Conservation (phyloP, 2,113 vertebrate genomes). For the Heterocephalus glaber region DNA sequence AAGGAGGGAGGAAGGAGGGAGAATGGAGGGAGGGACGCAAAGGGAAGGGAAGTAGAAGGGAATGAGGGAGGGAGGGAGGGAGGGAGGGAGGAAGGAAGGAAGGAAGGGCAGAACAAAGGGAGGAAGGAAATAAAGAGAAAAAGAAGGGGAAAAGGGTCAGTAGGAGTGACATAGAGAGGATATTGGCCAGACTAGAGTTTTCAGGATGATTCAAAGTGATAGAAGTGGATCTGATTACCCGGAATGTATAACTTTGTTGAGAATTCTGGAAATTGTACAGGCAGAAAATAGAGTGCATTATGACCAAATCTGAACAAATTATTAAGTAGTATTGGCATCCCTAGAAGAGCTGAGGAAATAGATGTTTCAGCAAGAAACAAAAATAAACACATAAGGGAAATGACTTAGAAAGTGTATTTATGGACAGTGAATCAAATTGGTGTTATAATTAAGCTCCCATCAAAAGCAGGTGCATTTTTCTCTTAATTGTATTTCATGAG, state of each 20-base stretch:
- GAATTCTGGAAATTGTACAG: conserved; percentile 49
- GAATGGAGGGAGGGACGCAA: neutral
- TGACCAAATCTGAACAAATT: conserved; percentile 30
- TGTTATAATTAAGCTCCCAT: conserved; percentile 50
- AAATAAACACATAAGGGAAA: conserved; percentile 46
- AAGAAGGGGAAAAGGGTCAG: neutral
- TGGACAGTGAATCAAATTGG: neutral
- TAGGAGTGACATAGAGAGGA: neutral
- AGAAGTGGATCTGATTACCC: neutral
- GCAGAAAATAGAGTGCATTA: neutral
- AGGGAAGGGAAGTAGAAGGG: neutral
- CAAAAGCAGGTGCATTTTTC: conserved; percentile 36
- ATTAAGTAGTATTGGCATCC: conserved; percentile 17
- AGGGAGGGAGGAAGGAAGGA: too few relatives aligned
- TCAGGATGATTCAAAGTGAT: neutral
- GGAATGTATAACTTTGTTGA: neutral
- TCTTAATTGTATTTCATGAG: conserved; percentile 28
- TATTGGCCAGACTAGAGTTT: neutral
- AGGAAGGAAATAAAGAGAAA: too few relatives aligned
- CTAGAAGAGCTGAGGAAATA: conserved; percentile 53
- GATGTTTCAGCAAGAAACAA: conserved; percentile 44
- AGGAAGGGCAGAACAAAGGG: too few relatives aligned
- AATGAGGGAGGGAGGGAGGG: too few relatives aligned
- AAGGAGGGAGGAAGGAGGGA: too few relatives aligned
- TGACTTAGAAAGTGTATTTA: conserved; percentile 24